These are phyloP conservation scores for Xenops minutus DNA, from an alignment of 2,797 vertebrate species.

Conservation along the genomic window DNA sequence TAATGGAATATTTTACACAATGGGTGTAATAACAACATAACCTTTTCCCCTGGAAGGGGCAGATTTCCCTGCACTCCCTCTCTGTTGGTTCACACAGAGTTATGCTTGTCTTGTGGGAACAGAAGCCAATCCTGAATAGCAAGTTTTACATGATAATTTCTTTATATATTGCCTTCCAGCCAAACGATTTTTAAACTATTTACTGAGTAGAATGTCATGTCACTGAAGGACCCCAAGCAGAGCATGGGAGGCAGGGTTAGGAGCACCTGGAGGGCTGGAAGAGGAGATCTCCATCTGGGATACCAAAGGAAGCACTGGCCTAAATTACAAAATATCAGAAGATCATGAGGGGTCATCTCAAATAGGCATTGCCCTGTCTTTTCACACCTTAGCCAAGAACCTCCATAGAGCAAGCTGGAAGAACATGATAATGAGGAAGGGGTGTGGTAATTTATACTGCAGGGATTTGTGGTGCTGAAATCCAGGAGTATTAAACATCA, in stretches of 20 bases:
- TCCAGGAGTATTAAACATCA: neutral
- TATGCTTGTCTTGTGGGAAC: neutral
- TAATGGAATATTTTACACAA: slow-evolving; percentile 22
- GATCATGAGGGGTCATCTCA: neutral
- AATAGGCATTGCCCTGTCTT: neutral
- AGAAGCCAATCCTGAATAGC: neutral
- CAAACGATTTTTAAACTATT: neutral
- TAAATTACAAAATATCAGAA: neutral
- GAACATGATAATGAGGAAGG: neutral
- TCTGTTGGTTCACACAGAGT: neutral
- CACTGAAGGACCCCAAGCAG: neutral
- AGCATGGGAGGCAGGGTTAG: neutral
- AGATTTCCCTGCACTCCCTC: neutral
- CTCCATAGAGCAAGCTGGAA: neutral
- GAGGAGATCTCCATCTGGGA: neutral
- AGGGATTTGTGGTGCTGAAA: neutral
- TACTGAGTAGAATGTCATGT: neutral
- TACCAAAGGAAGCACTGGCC: neutral
- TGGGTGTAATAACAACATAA: neutral
- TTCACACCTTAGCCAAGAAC: neutral
- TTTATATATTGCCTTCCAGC: neutral
- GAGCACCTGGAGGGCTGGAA: neutral
- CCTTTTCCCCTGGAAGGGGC: neutral
- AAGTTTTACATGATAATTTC: neutral
- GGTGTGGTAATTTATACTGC: neutral